These are phyloP conservation scores for Pitangus sulphuratus DNA, from an alignment of 2,797 vertebrate species.

Conservation along the genomic window DNA sequence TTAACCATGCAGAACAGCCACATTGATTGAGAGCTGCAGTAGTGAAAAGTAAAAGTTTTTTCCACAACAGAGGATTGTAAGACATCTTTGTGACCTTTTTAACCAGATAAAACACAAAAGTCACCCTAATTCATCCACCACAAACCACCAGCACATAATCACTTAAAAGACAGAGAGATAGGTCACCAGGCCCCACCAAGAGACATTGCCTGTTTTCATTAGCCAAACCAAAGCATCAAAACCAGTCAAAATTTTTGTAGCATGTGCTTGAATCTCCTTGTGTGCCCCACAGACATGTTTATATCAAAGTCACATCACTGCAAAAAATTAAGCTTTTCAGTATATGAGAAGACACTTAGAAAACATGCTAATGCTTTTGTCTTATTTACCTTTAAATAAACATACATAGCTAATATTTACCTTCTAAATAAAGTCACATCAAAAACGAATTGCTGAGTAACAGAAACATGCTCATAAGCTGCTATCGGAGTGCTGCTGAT, in stretches of 20 bases:
- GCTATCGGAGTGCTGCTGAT: constrained; percentile 30
- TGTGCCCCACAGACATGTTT: rapidly evolving
- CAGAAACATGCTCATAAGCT: constrained; percentile 4
- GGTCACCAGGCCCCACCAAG: not conserved
- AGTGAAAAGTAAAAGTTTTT: constrained; percentile 36
- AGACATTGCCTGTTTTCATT: not conserved
- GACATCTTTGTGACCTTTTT: not conserved
- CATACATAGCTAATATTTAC: not conserved
- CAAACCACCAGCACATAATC: not conserved
- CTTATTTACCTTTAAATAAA: not conserved
- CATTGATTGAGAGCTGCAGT: constrained; percentile 23
- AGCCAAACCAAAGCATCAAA: not conserved
- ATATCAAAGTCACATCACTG: not conserved
- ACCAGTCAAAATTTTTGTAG: not conserved
- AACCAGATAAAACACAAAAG: not conserved
- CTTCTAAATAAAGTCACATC: constrained; percentile 3
- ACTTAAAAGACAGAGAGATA: not conserved
- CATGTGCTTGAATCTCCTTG: rapidly evolving
- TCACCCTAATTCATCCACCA: not conserved
- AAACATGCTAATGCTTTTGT: not conserved
- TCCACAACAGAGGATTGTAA: not conserved
- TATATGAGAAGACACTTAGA: not conserved
- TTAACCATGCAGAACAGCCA: constrained; percentile 65
- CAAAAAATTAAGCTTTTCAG: not conserved
- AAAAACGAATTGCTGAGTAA: constrained; percentile 36